Percentiles rank a stretch among this genome's conserved stretches.
phyloP scores from a whole-genome alignment of 2,888 invertebrate species.

The Mesopsocus fuscifrons region DNA sequence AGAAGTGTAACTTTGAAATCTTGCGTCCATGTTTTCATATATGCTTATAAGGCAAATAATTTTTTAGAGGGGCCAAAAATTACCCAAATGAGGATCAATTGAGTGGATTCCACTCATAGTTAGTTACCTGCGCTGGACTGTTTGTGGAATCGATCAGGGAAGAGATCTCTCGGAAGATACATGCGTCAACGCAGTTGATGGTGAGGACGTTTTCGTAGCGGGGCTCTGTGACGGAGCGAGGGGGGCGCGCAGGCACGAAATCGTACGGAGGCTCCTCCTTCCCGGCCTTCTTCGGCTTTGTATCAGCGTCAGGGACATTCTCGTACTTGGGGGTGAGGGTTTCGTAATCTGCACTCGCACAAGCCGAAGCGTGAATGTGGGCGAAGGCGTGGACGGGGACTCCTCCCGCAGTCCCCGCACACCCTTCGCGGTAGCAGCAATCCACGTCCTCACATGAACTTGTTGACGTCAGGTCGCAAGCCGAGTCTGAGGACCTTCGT shows the following conservation, averaged over 20 bases:
- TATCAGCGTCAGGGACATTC: background rate
- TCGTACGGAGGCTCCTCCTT: constrained; percentile 2
- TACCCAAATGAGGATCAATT: background rate
- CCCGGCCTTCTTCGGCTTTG: background rate
- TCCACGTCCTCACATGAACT: constrained; percentile 3
- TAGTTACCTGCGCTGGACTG: background rate
- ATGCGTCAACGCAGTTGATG: background rate
- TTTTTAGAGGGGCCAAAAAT: no score
- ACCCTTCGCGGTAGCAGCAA: background rate
- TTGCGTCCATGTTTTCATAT: no score
- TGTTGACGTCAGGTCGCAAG: constrained; percentile 1
- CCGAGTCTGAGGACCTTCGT: background rate
- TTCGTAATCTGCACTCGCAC: background rate
- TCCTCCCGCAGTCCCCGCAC: background rate
- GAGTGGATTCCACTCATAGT: background rate
- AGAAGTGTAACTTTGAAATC: no score
- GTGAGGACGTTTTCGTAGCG: constrained; percentile 3
- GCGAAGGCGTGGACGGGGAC: background rate
- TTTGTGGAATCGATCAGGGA: background rate
- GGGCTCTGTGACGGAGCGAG: background rate
- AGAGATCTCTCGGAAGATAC: background rate
- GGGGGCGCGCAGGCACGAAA: background rate
- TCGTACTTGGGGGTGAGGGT: background rate
- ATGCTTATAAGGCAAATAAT: no score
- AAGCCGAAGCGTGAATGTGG: background rate